A percentile compares a stretch with the other conserved stretches of the same genome.
Evolutionary conservation across 2,797 vertebrate genomes (phyloP).

Genomic region (Melanotaenia nigrans): DNA sequence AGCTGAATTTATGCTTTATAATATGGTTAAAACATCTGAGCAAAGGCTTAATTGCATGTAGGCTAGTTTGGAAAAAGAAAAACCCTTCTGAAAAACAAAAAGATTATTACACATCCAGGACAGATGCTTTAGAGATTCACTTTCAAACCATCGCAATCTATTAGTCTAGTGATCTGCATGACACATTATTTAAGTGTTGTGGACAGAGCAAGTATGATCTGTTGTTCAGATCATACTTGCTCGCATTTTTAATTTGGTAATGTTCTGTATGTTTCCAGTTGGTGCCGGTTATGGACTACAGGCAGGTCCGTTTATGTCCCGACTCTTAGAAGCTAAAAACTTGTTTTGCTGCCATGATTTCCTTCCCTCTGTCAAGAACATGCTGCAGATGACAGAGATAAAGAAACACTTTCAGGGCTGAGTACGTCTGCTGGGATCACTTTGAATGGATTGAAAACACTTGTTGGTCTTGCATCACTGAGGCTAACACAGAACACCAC

Average conservation of each 20-base stretch:
- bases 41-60: neutral
- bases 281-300: neutral
- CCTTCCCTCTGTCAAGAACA: neutral
- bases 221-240: neutral
- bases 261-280: neutral
- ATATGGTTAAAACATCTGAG: neutral
- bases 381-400: neutral
- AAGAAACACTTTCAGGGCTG: neutral
- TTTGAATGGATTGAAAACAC: conserved; percentile 4
- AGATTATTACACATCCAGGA: neutral
- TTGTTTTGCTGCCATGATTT: neutral
- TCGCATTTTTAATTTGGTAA: neutral
- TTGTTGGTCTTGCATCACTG: conserved; percentile 6
- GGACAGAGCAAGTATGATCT: neutral
- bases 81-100: neutral
- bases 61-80: neutral
- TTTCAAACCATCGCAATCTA: neutral
- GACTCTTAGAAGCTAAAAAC: neutral
- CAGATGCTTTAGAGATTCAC: neutral
- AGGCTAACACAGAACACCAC: neutral
- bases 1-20: neutral
- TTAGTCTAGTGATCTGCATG: neutral
- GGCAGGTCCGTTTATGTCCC: neutral
- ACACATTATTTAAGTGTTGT: neutral
- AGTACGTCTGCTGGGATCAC: neutral